Conservation (phyloP, 2,113 vertebrate species). For the Chloropsis hardwickii region DNA sequence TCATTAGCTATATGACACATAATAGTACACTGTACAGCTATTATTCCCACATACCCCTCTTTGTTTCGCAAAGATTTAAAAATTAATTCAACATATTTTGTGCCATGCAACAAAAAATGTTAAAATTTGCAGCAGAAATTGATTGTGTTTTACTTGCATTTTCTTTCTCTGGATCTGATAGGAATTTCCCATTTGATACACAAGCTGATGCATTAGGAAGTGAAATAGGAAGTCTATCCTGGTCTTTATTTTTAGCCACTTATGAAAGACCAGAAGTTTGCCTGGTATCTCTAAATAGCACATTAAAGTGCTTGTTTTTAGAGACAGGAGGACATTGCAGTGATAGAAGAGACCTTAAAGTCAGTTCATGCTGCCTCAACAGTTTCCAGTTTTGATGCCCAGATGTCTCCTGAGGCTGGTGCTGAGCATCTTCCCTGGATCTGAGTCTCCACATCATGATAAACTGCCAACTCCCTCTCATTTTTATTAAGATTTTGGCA, state of each 20-base stretch:
- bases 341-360: neutral
- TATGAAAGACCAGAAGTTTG: neutral
- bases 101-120: neutral
- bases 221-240: neutral
- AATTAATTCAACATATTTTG: neutral
- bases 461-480: neutral
- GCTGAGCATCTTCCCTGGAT: neutral
- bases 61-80: neutral
- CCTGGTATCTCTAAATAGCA: neutral
- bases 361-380: neutral
- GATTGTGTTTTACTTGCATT: neutral
- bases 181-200: neutral
- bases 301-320: neutral
- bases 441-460: neutral
- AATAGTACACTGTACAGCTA: neutral
- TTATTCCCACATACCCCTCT: neutral
- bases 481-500: neutral
- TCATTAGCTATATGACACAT: neutral
- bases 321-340: neutral
- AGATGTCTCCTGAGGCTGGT: neutral
- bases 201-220: neutral
- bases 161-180: neutral
- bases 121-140: neutral
- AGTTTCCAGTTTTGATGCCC: neutral
- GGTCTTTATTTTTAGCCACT: neutral